phyloP scores from a whole-genome alignment of 2,797 vertebrate genomes.

The Muscicapa striata region DNA sequence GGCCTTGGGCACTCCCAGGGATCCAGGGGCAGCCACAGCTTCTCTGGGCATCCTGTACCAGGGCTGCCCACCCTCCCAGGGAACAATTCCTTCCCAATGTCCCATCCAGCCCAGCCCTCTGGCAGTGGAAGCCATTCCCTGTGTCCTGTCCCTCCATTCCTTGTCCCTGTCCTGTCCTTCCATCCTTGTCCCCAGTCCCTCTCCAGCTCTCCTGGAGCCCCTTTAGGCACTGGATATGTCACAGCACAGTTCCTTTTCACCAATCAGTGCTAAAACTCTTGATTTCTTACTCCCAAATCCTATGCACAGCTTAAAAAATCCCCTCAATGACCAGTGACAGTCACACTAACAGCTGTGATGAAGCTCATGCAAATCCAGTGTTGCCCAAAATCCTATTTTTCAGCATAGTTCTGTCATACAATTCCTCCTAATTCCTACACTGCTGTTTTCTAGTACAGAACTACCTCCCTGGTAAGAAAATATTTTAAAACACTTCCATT shows the following conservation, averaged over 20 bases:
- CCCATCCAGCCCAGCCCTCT: background rate
- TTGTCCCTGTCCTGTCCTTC: background rate
- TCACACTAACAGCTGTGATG: background rate
- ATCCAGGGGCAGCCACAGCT: background rate
- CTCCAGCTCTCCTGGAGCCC: background rate
- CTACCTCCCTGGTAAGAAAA: background rate
- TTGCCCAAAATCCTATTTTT: background rate
- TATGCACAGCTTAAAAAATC: background rate
- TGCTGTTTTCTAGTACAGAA: background rate
- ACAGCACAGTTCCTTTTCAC: background rate
- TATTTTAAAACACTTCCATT: background rate
- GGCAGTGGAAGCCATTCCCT: background rate
- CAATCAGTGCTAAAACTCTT: background rate
- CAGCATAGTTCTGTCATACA: background rate
- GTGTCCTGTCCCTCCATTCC: background rate
- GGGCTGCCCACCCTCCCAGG: accelerated
- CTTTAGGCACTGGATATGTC: background rate
- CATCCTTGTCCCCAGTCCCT: background rate
- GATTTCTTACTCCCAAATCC: background rate
- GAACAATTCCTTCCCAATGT: accelerated
- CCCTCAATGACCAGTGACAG: background rate
- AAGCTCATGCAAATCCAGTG: background rate
- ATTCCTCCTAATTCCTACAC: background rate
- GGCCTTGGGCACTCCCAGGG: background rate
- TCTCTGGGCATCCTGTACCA: background rate